Evolutionary conservation across 2,797 vertebrate species (phyloP).

Genomic region (Halcyon chelicuti): DNA sequence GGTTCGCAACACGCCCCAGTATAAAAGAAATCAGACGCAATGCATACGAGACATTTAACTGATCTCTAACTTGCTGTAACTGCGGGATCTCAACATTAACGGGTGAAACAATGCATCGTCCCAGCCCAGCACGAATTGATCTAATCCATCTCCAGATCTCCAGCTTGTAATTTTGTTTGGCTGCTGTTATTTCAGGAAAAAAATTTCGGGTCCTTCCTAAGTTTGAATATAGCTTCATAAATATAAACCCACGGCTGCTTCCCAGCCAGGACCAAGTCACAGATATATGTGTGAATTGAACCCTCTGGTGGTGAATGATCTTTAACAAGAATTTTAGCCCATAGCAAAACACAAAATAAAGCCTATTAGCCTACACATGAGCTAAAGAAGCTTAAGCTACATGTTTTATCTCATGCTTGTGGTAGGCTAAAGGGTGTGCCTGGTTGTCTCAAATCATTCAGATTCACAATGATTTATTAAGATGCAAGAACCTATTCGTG

Average conservation of each 20-base stretch:
- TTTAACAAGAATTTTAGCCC: background rate
- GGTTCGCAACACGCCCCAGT: background rate
- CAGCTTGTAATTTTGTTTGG: background rate
- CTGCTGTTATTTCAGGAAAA: conserved; percentile 17
- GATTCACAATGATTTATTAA: background rate
- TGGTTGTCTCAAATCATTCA: background rate
- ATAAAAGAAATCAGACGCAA: background rate
- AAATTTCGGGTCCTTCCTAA: conserved; percentile 5
- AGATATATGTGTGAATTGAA: conserved; percentile 20
- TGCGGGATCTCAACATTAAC: background rate
- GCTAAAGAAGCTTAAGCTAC: background rate
- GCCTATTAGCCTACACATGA: background rate
- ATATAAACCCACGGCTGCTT: background rate
- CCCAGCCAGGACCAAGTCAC: background rate
- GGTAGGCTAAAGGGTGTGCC: background rate
- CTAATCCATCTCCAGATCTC: background rate
- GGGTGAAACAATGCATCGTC: background rate
- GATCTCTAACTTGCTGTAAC: background rate
- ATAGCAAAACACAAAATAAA: background rate
- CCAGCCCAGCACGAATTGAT: background rate
- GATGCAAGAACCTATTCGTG: background rate
- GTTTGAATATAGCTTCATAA: conserved; percentile 26
- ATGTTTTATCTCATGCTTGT: background rate
- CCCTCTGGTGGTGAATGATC: conserved; percentile 43
- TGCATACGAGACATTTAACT: background rate